A percentile compares a stretch with the other conserved stretches of the same genome.
phyloP scores from a whole-genome alignment of 2,797 vertebrate genomes.

The Oreochromis grahami region DNA sequence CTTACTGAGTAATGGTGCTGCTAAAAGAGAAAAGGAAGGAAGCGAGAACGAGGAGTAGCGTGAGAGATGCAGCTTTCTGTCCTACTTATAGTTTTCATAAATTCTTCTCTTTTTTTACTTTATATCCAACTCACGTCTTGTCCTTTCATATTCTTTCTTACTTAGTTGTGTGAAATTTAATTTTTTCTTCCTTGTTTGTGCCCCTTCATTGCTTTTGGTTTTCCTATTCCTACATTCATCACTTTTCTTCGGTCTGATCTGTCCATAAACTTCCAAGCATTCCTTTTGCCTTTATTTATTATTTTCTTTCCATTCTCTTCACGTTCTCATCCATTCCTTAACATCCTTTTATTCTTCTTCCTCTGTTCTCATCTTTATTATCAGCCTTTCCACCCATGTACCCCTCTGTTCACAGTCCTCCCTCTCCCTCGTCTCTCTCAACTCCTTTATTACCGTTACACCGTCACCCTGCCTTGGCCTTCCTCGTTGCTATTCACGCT shows the following conservation, averaged over 20 bases:
- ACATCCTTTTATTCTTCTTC: background rate
- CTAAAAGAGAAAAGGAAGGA: slow-evolving; percentile 41
- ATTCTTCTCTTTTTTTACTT: slow-evolving; percentile 29
- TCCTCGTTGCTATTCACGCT: slow-evolving; percentile 9
- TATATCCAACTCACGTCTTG: background rate
- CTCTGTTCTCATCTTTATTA: slow-evolving; percentile 7
- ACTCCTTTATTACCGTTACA: slow-evolving; percentile 41
- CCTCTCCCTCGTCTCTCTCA: slow-evolving; percentile 1
- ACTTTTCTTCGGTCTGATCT: slow-evolving; percentile 2
- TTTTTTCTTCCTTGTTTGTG: background rate
- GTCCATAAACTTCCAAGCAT: background rate
- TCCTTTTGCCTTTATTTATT: background rate
- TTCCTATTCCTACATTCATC: background rate
- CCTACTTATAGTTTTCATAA: slow-evolving; percentile 56
- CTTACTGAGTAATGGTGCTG: slow-evolving; percentile 60
- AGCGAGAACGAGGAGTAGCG: slow-evolving; percentile 28
- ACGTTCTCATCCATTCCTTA: slow-evolving; percentile 4
- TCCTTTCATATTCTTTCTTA: slow-evolving; percentile 10
- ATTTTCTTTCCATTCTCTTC: background rate
- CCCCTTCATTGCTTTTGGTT: slow-evolving; percentile 8
- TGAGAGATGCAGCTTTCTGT: slow-evolving; percentile 43
- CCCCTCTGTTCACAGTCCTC: background rate
- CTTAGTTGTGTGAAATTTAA: background rate
- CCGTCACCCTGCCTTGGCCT: slow-evolving; percentile 17
- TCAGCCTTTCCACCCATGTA: slow-evolving; percentile 35